Conservation (phyloP, 92 coral and sea anemone species). For the Galaxea fascicularis region DNA sequence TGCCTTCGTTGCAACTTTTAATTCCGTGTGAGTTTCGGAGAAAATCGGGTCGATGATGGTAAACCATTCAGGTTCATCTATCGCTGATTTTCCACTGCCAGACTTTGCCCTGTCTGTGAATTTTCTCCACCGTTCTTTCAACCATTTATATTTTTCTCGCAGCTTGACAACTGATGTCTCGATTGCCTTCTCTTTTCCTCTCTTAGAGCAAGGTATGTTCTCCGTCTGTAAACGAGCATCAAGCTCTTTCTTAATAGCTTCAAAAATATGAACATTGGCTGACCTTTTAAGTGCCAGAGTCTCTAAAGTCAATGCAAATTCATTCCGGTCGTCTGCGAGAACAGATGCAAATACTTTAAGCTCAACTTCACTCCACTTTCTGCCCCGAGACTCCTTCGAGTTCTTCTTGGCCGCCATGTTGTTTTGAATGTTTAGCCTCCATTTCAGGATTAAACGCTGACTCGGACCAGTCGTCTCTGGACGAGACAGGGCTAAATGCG, state of each 20-base stretch:
- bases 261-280: conserved; percentile 66
- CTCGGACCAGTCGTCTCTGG: neutral
- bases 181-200: conserved; percentile 33
- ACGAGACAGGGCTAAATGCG: neutral
- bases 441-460: neutral
- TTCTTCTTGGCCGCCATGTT: conserved; percentile 18
- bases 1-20: conserved; percentile 62
- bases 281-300: conserved; percentile 61
- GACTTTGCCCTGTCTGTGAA: conserved; percentile 60
- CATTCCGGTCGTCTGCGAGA: conserved; percentile 52
- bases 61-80: conserved; percentile 65
- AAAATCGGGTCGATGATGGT: conserved; percentile 58
- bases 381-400: conserved; percentile 26
- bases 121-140: conserved; percentile 58
- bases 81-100: conserved; percentile 64
- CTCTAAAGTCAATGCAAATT: conserved; percentile 53
- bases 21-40: conserved; percentile 27
- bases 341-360: conserved; percentile 49
- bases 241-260: conserved; percentile 47
- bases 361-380: conserved; percentile 54
- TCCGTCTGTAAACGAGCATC: conserved; percentile 41
- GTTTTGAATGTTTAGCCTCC: neutral
- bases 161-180: conserved; percentile 56
- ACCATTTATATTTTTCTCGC: conserved; percentile 45
- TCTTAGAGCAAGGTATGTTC: conserved; percentile 14